These are phyloP conservation scores for Pseudachorutes palmiensis DNA, from an alignment of 1,140 invertebrate genomes.

Conservation along the genomic window DNA sequence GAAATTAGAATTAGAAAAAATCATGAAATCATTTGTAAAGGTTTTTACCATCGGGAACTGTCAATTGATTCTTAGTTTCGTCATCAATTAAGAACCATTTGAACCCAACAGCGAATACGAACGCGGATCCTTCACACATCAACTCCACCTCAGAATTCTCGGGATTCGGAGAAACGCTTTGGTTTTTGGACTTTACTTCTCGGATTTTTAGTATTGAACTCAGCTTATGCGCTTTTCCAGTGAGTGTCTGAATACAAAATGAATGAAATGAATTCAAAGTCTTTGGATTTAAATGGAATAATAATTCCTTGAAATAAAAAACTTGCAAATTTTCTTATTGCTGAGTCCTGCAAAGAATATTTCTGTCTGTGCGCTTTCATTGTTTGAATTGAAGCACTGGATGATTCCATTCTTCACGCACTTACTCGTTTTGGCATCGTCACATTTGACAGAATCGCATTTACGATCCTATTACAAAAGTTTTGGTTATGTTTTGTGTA, in stretches of 20 bases:
- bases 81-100: constrained; percentile 17
- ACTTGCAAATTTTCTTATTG: constrained; percentile 6
- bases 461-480: constrained; percentile 1
- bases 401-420: constrained; percentile 16
- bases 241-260: neutral
- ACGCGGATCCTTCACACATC: constrained; percentile 19
- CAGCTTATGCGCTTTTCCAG: neutral
- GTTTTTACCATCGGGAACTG: neutral
- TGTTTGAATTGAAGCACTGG: constrained; percentile 21
- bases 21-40: no score
- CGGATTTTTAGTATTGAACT: neutral
- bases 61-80: constrained; percentile 6
- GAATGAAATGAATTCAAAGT: neutral
- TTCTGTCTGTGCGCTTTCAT: constrained; percentile 6
- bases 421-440: neutral
- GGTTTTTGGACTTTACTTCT: neutral
- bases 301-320: no score
- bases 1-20: constrained; percentile 11
- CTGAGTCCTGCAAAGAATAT: constrained; percentile 22
- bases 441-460: neutral
- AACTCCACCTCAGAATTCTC: neutral
- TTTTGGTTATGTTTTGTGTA: no score
- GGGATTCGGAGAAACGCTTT: neutral
- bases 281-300: no score
- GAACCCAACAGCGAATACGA: constrained; percentile 26